Base-by-base conservation (phyloP, 1,140 invertebrate genomes). In the Drosophila aff. region DNA sequence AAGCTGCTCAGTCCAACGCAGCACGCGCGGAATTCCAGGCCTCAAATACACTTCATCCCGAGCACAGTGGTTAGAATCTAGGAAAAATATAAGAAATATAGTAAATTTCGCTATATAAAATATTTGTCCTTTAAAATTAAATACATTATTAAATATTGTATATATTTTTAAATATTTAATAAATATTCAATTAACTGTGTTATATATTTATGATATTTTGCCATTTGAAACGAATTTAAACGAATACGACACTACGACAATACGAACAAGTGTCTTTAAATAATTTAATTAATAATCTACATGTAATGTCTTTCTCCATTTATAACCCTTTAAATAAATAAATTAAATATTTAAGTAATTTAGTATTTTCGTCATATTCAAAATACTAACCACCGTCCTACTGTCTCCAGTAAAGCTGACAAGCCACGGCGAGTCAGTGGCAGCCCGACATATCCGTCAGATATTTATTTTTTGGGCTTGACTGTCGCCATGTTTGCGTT, bases 401-500 rank as follows among this genome's bases (percentile, higher is more conserved):
- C 53, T 40, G 49, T 65, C 61, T 67, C 71, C 78, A 50, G 67
- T 65, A 81, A 90, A 90, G 85, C 84, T 89, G 84, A 89, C 85
- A 90, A 90, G 85, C 85, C 85, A 89, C 50, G 79, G 33, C 85
- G 61, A 89, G 85, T 90, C 85, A 89, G 75, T 81, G 66, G 58
- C 68, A 72, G 68, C 64, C 46, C 44, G 75, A 63, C 69, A 73
- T 59, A 90, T 85, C 66, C 79, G 67, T 71, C 75, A 85, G 78
- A 76, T 78, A 64, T 44, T 61, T 61, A 57, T 63, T 46, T 41
- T 50, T 60, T 46, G 41, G 57, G 62, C 53, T 75, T 89, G 85
- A 90, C 52, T 90, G 85, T 71, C 85, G 85, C 85, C 85, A 90
- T 90, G 71, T 90, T 90, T 85, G 71, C 73, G 43, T 66, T 79